These are phyloP conservation scores for Pleuronectes platessa DNA, from an alignment of 2,113 vertebrate genomes.

Conservation along the genomic window DNA sequence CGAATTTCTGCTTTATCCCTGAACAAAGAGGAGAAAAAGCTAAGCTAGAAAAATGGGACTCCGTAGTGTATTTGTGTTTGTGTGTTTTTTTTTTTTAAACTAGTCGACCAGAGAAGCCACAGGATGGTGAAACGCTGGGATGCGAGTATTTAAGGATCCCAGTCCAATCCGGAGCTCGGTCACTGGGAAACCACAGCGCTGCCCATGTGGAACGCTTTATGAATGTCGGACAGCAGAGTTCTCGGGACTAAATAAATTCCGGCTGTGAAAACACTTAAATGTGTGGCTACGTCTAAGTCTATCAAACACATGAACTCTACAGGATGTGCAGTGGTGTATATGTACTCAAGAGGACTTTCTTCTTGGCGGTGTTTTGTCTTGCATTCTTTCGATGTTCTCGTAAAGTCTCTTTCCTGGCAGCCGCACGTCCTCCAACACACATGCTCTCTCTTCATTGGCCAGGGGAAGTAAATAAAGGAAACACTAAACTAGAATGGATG, in stretches of 20 bases:
- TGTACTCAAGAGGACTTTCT: constrained; percentile 42
- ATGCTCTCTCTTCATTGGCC: constrained; percentile 16
- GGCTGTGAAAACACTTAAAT: constrained; percentile 61
- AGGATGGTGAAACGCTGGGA: constrained; percentile 44
- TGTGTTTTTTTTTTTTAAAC: constrained; percentile 15
- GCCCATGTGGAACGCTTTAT: constrained; percentile 61
- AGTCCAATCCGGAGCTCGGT: constrained; percentile 45
- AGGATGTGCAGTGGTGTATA: constrained; percentile 48
- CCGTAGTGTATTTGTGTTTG: constrained; percentile 35
- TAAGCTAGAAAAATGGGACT: constrained; percentile 56
- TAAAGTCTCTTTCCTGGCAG: constrained; percentile 47
- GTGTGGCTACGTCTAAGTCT: constrained; percentile 43
- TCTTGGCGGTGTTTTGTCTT: constrained; percentile 39
- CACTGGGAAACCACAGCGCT: constrained; percentile 47
- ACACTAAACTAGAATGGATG: constrained; percentile 30
- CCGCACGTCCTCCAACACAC: constrained; percentile 5
- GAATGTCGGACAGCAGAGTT: constrained; percentile 46
- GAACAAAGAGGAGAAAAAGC: constrained; percentile 73
- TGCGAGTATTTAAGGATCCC: constrained; percentile 64
- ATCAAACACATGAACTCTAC: constrained; percentile 39
- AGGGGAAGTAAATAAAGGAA: constrained; percentile 21
- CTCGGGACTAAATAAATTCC: constrained; percentile 54
- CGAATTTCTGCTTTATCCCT: constrained; percentile 64
- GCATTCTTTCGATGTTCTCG: constrained; percentile 29
- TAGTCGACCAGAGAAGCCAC: constrained; percentile 54